Evolutionary conservation across 1,140 invertebrate genomes (phyloP), one percentile per base, ranked within the genome.

Genomic region (Calephelis nemesis): DNA sequence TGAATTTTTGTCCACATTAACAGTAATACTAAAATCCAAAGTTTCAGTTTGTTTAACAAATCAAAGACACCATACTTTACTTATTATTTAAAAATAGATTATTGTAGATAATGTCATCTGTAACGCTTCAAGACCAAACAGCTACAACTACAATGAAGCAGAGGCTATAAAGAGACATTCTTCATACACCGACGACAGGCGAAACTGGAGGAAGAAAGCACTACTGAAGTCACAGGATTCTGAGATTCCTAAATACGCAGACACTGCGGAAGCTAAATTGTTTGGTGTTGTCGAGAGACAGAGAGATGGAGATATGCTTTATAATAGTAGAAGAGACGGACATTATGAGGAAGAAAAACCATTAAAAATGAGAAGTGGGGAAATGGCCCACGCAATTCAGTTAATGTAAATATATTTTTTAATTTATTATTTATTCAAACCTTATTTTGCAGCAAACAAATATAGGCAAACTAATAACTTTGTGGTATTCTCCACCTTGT

Each of bases 151-250:
- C 47, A 83, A 88, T 30, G 87, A 90, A 48, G 64, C 72, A 9
- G 84, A 87, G n/a, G 72, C 66, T 47, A 80, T 73, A 45, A 88
- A 86, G 70, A 79, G 82, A 67, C 84, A 86, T 67, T 77, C 80
- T 2, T 65, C 84, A 7, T 64, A 76, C 45, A 82, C 58, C 12
- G 58, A 87, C 19, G 85, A 88, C 49, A 78, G 86, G 49, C 74
- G 84, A 50, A 84, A 85, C 65, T 89, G 85, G 85, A 82, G 87
- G 68, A 87, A 87, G 69, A 88, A 88, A 65, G 79, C 79, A 10
- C 72, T 87, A 19, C 58, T 82, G 63, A 83, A 85, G 73, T 73
- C 82, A 52, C 62, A 68, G 13, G 82, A 85, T 4, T 47, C 79
- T 54, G 83, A 86, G n/a, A 73, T 64, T 52, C 70, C 70, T 7